These are phyloP conservation scores for Cremastobaeus sp. DNA, from an alignment of 2,888 invertebrate genomes.

Conservation along the genomic window DNA sequence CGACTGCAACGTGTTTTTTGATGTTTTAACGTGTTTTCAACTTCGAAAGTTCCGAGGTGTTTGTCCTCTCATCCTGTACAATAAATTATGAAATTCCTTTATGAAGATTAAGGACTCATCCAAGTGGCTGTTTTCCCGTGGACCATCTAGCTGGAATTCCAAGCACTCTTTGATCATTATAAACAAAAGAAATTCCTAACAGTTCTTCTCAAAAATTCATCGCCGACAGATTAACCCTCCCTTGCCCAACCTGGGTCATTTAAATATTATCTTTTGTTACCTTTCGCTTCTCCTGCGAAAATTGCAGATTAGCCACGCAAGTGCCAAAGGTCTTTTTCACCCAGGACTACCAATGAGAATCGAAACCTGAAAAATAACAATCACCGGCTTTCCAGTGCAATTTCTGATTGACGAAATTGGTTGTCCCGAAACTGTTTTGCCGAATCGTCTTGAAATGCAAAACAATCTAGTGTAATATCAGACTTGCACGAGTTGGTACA, in stretches of 20 bases:
- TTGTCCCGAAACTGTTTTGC: constrained; percentile 28
- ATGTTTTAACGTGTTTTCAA: constrained; percentile 8
- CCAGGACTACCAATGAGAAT: no score
- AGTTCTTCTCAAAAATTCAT: no score
- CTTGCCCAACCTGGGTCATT: no score
- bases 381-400: background rate
- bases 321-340: no score
- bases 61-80: constrained; percentile 5
- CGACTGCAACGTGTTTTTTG: constrained; percentile 19
- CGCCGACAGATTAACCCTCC: no score
- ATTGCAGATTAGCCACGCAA: no score
- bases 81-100: background rate
- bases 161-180: no score
- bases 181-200: no score
- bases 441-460: constrained; percentile 36
- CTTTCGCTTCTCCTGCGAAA: no score
- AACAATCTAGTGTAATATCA: constrained; percentile 43
- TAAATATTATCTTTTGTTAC: no score
- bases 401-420: constrained; percentile 33
- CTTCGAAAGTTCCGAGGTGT: constrained; percentile 17
- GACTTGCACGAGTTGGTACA: constrained; percentile 35
- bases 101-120: constrained; percentile 9
- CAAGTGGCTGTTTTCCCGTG: no score
- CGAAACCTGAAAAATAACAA: background rate
- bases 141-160: no score